Percentiles rank a stretch among this genome's conserved stretches.
Conservation (phyloP, 2,888 invertebrate genomes). For the Spisula solida region DNA sequence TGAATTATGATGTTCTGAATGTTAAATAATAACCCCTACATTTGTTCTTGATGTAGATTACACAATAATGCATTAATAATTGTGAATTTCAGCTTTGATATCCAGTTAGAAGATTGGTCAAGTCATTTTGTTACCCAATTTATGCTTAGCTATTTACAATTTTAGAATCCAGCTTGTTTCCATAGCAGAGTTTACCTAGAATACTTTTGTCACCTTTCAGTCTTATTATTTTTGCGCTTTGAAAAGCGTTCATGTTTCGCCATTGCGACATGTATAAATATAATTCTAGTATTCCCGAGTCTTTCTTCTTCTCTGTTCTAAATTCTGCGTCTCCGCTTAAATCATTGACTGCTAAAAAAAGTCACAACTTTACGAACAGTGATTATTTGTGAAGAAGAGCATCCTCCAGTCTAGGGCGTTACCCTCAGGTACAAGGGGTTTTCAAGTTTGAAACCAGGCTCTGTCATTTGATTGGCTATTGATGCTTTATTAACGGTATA, state of each 20-base stretch:
- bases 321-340: no score
- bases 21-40: not conserved
- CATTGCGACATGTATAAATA: not conserved
- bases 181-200: not conserved
- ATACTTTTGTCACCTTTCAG: not conserved
- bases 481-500: no score
- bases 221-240: not conserved
- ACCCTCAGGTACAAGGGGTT: no score
- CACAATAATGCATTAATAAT: not conserved
- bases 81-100: slow-evolving; percentile 10
- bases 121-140: not conserved
- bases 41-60: not conserved
- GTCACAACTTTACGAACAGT: no score
- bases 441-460: no score
- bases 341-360: no score
- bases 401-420: no score
- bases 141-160: slow-evolving; percentile 4
- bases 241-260: not conserved
- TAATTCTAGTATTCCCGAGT: no score
- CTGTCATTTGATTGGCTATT: no score
- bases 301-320: no score
- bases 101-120: not conserved
- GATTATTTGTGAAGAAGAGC: no score
- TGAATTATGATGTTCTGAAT: not conserved
- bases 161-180: not conserved